A percentile compares a stretch with the other conserved stretches of the same genome.
These are phyloP conservation scores for Chalcosyrphus nemorum DNA, from an alignment of 2,888 invertebrate genomes.

Conservation along the genomic window DNA sequence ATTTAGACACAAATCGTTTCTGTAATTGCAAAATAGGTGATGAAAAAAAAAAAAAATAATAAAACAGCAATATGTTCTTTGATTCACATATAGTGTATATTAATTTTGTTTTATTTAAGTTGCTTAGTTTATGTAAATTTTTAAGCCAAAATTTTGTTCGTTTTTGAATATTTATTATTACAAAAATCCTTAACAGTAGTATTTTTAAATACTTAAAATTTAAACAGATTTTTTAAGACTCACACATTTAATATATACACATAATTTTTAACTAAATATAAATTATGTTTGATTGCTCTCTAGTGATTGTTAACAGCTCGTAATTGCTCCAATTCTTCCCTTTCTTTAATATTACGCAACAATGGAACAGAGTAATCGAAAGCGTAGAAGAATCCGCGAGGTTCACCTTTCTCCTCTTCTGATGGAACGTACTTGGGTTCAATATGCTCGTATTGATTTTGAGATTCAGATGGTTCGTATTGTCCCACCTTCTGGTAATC, in stretches of 20 bases:
- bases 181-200: constrained; percentile 11
- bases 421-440: constrained; percentile 80
- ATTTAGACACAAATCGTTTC: too few species aligned
- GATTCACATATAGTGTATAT: background rate
- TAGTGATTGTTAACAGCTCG: constrained; percentile 77
- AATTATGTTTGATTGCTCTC: background rate
- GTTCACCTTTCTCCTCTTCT: constrained; percentile 83
- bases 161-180: background rate
- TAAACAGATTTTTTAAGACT: constrained; percentile 2
- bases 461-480: constrained; percentile 77
- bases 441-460: constrained; percentile 78
- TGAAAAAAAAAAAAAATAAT: too few species aligned
- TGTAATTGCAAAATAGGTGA: too few species aligned
- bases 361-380: constrained; percentile 86
- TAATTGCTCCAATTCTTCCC: constrained; percentile 79
- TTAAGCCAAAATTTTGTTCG: background rate
- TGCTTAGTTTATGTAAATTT: background rate
- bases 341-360: constrained; percentile 80
- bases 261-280: constrained; percentile 4
- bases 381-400: constrained; percentile 89
- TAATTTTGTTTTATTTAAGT: background rate
- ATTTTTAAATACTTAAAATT: constrained; percentile 28
- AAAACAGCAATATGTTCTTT: too few species aligned
- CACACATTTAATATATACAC: background rate
- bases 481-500: constrained; percentile 79